Base-by-base conservation (phyloP, 2,797 vertebrate genomes). In the Craterocephalus amniculus region DNA sequence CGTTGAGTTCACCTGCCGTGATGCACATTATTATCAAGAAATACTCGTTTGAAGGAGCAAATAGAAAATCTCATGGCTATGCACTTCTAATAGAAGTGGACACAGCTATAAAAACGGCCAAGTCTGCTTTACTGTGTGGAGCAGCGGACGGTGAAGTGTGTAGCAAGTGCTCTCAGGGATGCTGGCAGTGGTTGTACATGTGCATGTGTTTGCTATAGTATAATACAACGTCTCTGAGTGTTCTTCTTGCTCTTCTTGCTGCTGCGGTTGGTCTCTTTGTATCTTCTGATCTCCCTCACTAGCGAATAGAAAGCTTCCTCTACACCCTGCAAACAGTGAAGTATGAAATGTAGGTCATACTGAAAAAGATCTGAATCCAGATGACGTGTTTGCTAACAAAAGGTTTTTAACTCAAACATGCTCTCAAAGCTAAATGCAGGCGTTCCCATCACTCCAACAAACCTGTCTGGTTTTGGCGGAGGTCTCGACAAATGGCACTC, bases 281-380 rank as follows among this genome's bases (percentile, higher is more conserved):
- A 95, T 86, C 88, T 94, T 81, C 96, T 92, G 67, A 96, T 96
- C 87, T 96, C 96, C 51, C 96, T 91, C 31, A 96, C 96, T 11
- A 96, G 91, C 2, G 96, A 96, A 80, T 96, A 96, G 78, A 96
- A 96, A 2, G 95, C 96, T 72, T 96, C 96, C 73, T 96, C 96
- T 43, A 96, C 96, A 22, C 96, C 96, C 96, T 96, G 87, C 40
- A 74, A 11, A 80, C 7, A 85, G 22, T 29, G 31, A 31, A 55
- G 38, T 10, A 26, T 1, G 2, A 32, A 32, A 57, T 57, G 8
- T 67, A 34, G 29, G 29, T 57, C 29, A 70, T 5, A 57, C n/a
- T 64, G 10, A 54, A 40, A 48, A 34, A n/a, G 29, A 67, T 36
- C 9, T 6, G 35, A 48, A 26, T 40, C 26, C n/a, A 18, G 32